Conservation (phyloP, 2,888 invertebrate species). For the Lepidochrysops patricia region DNA sequence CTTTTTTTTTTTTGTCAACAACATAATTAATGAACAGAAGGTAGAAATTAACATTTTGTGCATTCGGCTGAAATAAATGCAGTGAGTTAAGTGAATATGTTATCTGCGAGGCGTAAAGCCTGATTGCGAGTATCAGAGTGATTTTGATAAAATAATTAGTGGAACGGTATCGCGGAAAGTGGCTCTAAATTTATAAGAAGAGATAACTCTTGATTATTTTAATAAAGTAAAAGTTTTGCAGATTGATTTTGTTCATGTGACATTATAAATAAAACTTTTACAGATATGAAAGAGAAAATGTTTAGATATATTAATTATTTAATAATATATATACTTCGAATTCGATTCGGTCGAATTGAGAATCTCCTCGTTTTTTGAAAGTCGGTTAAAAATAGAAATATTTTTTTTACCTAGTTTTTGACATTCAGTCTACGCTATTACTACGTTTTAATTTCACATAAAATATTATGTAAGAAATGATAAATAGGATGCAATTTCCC, state of each 20-base stretch:
- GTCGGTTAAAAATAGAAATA: too few species aligned
- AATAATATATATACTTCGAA: too few species aligned
- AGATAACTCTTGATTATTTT: not conserved
- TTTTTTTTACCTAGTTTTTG: not conserved
- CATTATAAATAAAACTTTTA: too few species aligned
- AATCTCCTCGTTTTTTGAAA: too few species aligned
- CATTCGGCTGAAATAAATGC: not conserved
- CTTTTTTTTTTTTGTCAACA: constrained; percentile 6
- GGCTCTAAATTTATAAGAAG: not conserved
- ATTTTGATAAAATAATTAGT: constrained; percentile 1
- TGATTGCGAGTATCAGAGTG: not conserved
- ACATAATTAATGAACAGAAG: constrained; percentile 10
- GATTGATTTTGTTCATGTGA: too few species aligned
- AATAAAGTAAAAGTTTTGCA: too few species aligned
- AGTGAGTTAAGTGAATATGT: not conserved
- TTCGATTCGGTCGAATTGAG: too few species aligned
- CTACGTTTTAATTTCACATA: too few species aligned
- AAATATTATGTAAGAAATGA: not conserved
- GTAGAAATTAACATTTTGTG: constrained; percentile 11
- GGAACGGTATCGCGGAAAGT: not conserved
- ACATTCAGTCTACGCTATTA: too few species aligned
- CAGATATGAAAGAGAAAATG: too few species aligned
- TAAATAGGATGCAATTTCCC: not conserved
- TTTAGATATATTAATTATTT: too few species aligned
- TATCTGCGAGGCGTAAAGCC: not conserved